Percentiles rank a stretch among this genome's conserved stretches.
phyloP scores from a whole-genome alignment of 2,888 invertebrate genomes.

The Cyaniris semiargus region DNA sequence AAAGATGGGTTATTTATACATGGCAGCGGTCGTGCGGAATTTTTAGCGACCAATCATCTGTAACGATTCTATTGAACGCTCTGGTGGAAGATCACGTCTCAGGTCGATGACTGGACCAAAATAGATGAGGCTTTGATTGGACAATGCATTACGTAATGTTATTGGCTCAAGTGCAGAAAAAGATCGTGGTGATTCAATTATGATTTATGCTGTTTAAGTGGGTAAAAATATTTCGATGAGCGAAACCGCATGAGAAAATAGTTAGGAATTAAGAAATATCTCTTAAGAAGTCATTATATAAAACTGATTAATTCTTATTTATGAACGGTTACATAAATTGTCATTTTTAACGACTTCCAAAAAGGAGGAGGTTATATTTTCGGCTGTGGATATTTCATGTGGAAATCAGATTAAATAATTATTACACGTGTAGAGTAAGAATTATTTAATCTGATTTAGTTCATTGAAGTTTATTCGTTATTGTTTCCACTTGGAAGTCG shows the following conservation, averaged over 20 bases:
- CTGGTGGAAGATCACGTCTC: neutral
- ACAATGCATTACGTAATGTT: neutral
- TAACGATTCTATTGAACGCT: neutral
- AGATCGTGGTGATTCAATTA: neutral
- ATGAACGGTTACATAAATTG: neutral
- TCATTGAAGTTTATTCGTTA: too few relatives aligned
- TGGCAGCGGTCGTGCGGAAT: neutral
- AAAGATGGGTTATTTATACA: neutral
- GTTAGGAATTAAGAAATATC: neutral
- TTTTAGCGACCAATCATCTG: neutral
- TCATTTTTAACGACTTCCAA: too few relatives aligned
- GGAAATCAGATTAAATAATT: too few relatives aligned
- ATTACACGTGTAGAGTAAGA: too few relatives aligned
- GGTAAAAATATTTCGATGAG: too few relatives aligned
- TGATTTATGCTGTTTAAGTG: too few relatives aligned
- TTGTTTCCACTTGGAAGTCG: too few relatives aligned
- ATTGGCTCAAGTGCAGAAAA: neutral
- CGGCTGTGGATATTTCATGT: too few relatives aligned
- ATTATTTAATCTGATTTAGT: too few relatives aligned
- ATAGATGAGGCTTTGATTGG: neutral
- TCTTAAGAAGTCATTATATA: neutral
- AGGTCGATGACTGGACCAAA: neutral
- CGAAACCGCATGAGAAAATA: too few relatives aligned
- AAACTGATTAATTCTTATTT: neutral
- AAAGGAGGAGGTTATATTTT: too few relatives aligned